Evolutionary conservation across 2,888 invertebrate genomes (phyloP), one percentile per base, ranked within the genome.

Genomic region (Panzeria rudis): DNA sequence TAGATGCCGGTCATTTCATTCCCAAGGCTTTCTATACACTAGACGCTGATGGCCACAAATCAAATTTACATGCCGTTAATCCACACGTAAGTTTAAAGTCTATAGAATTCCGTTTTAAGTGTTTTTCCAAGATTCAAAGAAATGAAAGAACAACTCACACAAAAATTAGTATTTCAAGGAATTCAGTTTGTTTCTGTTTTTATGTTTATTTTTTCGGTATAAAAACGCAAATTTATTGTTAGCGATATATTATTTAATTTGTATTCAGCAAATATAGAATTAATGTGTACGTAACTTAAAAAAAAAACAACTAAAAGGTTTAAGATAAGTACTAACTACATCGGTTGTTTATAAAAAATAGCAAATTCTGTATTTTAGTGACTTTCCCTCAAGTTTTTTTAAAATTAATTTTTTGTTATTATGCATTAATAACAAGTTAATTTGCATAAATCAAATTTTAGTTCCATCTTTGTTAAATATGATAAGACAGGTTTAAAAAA

Each of bases 11-110:
- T 1, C 89, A 89, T 41, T 91, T 91, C 29, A 87, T 92, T 62
- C 91, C 91, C 1, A 88, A 89, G 41, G 89, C 91, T 13, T 89
- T 91, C 86, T 92, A 89, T 73, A 92, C 88, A 3, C 62, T 92
- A 77, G 92, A 92, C 75, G 73, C 90, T 3, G 87, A 91, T 80
- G 91, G 91, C 5, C 92, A 89, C 69, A 90, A 88, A 56, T 92
- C 91, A 15, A 83, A 88, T 83, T 84, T 91, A 13, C 89, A 89
- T 78, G 87, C 89, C 11, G 89, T 92, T 11, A 91, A 88, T 80
- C 89, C 86, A 20, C 89, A 89, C 73, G 87, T 92, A 84, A 87
- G 88, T 87, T 56, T 29, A 25, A 72, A 56, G n/a, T 32, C 2
- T 25, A 15, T 17, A 20, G 20, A 3, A 50, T 25, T 15, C 15